Conservation (phyloP, 1,140 invertebrate genomes). For the Meteorus sp. region DNA sequence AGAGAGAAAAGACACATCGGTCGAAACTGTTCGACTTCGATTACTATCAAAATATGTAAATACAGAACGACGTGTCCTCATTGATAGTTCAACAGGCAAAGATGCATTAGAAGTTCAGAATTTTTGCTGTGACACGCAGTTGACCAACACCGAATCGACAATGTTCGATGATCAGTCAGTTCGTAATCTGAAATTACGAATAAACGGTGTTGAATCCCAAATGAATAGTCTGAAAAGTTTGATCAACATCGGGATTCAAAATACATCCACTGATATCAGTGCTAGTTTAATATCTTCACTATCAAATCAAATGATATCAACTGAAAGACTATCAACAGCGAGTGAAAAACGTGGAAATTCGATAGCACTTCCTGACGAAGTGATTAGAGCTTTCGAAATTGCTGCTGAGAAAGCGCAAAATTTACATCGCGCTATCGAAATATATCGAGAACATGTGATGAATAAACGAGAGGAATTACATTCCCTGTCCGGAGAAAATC, state of each 20-base stretch:
- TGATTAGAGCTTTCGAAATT: conserved; percentile 28
- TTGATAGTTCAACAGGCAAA: conserved; percentile 12
- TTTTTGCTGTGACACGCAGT: conserved; percentile 10
- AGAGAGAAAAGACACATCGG: conserved; percentile 1
- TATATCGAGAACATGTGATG: conserved; percentile 21
- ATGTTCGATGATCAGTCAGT: background rate
- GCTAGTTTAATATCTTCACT: background rate
- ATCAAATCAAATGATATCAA: background rate
- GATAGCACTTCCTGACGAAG: conserved; percentile 19
- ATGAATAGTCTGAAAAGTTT: background rate
- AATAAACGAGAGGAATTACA: conserved; percentile 19
- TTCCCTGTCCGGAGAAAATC: background rate
- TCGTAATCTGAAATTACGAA: background rate
- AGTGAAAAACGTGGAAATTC: background rate
- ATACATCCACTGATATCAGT: background rate
- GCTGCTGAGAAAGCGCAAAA: conserved; percentile 28
- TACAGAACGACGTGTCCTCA: conserved; percentile 5
- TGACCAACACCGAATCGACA: conserved; percentile 2
- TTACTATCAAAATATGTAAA: conserved; percentile 4
- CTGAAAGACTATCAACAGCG: background rate
- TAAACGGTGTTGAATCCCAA: background rate
- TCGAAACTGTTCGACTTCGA: background rate
- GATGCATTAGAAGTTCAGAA: conserved; percentile 4
- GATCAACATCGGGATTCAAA: conserved; percentile 5
- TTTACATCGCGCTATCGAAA: conserved; percentile 30